Evolutionary conservation across 2,113 vertebrate species (phyloP).

Genomic region (Entomyzon cyanotis): DNA sequence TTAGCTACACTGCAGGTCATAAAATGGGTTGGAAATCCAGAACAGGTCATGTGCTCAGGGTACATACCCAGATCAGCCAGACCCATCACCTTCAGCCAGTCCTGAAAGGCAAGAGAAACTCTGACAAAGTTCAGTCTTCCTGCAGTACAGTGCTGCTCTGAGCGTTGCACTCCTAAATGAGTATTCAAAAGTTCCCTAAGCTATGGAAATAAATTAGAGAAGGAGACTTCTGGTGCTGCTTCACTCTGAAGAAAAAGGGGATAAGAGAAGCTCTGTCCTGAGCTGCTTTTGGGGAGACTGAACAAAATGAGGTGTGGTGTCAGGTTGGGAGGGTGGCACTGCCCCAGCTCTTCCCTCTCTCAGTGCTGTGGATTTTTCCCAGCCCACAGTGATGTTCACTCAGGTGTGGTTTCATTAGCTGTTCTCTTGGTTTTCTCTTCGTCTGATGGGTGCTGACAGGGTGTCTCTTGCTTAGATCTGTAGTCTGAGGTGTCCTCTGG

Average conservation of each 20-base stretch:
- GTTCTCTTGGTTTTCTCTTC: neutral
- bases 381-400: neutral
- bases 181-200: neutral
- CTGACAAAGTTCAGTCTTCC: neutral
- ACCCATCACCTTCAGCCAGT: neutral
- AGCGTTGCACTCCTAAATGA: neutral
- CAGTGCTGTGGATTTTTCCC: neutral
- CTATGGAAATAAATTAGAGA: neutral
- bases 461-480: neutral
- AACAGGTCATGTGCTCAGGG: neutral
- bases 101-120: neutral
- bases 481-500: neutral
- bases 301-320: neutral
- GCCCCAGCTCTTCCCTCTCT: neutral
- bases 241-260: neutral
- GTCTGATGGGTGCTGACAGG: neutral
- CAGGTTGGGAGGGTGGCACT: neutral
- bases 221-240: neutral
- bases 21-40: neutral
- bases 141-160: neutral
- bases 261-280: neutral
- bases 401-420: rapidly evolving
- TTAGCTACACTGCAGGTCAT: neutral
- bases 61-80: neutral
- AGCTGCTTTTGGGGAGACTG: neutral